phyloP scores from a whole-genome alignment of 2,113 vertebrate species.

The Stercorarius parasiticus region DNA sequence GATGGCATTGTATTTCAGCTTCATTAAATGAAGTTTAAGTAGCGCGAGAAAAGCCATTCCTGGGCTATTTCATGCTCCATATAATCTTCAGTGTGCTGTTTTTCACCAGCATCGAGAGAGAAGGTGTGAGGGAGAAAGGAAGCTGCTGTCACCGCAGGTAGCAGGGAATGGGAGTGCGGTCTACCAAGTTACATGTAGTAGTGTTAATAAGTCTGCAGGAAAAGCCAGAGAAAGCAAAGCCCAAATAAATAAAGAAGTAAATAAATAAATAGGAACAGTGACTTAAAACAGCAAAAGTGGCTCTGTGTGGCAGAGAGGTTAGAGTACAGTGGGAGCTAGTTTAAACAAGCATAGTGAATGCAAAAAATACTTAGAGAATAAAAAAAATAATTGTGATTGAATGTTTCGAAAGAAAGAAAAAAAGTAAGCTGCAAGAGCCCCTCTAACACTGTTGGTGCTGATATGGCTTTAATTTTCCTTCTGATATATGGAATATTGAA shows the following conservation, averaged over 20 bases:
- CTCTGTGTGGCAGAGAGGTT: neutral
- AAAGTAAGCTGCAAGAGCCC: neutral
- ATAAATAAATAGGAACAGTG: neutral
- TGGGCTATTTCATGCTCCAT: conserved; percentile 70
- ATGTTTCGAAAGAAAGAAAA: neutral
- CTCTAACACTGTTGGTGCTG: neutral
- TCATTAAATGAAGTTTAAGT: conserved; percentile 71
- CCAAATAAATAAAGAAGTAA: neutral
- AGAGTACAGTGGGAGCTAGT: neutral
- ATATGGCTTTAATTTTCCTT: neutral
- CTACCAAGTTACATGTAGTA: neutral
- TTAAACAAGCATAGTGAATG: neutral
- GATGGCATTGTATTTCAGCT: conserved; percentile 65
- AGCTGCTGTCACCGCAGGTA: neutral
- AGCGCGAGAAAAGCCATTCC: conserved; percentile 52
- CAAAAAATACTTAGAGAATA: neutral
- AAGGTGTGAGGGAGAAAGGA: conserved; percentile 21
- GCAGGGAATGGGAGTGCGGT: neutral
- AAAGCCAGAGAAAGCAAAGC: neutral
- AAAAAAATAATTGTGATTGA: neutral
- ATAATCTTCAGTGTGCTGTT: conserved; percentile 42
- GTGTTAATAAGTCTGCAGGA: neutral
- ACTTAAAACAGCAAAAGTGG: neutral
- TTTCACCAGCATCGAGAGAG: conserved; percentile 13
- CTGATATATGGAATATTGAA: neutral